Evolutionary conservation across 2,113 vertebrate species (phyloP).

Genomic region (Cebidichthys violaceus): DNA sequence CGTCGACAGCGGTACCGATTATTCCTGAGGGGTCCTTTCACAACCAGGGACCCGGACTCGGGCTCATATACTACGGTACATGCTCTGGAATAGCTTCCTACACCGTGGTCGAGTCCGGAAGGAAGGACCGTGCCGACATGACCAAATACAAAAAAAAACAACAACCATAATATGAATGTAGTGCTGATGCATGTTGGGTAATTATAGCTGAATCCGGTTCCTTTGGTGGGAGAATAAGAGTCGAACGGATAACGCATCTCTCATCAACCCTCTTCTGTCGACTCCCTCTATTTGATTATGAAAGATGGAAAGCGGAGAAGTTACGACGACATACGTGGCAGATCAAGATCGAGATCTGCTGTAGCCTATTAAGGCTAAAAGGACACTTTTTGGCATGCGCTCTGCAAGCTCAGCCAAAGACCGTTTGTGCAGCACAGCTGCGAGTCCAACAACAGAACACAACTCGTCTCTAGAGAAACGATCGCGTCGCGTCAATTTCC

Average conservation of each 20-base stretch:
- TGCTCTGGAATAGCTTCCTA: too few species aligned
- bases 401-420: neutral
- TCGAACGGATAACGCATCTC: neutral
- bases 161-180: too few species aligned
- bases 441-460: neutral
- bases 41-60: too few species aligned
- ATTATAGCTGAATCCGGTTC: neutral
- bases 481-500: neutral
- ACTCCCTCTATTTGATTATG: neutral
- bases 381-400: neutral
- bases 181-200: too few species aligned
- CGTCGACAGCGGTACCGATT: too few species aligned
- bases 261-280: neutral
- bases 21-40: too few species aligned
- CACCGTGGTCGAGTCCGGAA: too few species aligned
- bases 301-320: neutral
- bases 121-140: too few species aligned
- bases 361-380: neutral
- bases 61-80: too few species aligned
- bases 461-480: neutral
- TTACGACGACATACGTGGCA: neutral
- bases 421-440: too few species aligned
- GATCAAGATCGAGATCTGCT: neutral
- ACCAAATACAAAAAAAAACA: too few species aligned
- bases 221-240: neutral